A percentile compares a stretch with the other conserved stretches of the same genome.
These are phyloP conservation scores for Cladopsammia gracilis DNA, from an alignment of 64 coral and sea anemone genomes.

Conservation along the genomic window DNA sequence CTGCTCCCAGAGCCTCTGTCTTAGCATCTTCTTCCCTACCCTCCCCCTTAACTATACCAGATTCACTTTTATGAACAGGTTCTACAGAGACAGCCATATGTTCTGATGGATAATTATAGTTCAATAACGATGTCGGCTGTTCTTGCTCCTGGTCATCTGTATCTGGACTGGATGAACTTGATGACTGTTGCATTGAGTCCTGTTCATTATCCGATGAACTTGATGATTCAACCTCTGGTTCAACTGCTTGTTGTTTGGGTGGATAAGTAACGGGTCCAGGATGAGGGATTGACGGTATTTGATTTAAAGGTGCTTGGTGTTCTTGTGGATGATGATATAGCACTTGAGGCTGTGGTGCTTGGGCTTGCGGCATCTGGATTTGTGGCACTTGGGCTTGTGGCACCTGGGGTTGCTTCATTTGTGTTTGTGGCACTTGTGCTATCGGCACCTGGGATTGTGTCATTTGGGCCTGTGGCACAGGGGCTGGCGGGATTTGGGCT, in stretches of 20 bases:
- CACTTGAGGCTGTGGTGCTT: not conserved
- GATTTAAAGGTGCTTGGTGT: not conserved
- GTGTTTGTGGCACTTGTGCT: not conserved
- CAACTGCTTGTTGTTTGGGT: not conserved
- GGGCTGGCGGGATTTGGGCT: constrained; percentile 2
- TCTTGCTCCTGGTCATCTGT: not conserved
- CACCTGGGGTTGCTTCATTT: not conserved
- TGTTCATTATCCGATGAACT: constrained; percentile 29
- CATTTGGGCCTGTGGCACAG: not conserved
- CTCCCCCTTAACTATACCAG: not conserved
- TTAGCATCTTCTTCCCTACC: not conserved
- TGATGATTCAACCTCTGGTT: constrained; percentile 29
- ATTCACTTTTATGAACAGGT: not conserved
- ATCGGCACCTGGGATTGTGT: not conserved
- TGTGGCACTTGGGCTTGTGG: constrained; percentile 43
- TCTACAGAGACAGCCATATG: not conserved
- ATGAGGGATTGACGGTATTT: not conserved
- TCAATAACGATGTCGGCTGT: not conserved
- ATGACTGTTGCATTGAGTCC: constrained; percentile 25
- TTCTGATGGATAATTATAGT: not conserved
- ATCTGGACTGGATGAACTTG: constrained; percentile 35
- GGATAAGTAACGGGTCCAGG: not conserved
- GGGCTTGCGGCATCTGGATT: not conserved
- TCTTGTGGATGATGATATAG: constrained; percentile 20
- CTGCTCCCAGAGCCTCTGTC: not conserved